phyloP scores from a whole-genome alignment of 2,113 vertebrate genomes.

The Serinus canaria region DNA sequence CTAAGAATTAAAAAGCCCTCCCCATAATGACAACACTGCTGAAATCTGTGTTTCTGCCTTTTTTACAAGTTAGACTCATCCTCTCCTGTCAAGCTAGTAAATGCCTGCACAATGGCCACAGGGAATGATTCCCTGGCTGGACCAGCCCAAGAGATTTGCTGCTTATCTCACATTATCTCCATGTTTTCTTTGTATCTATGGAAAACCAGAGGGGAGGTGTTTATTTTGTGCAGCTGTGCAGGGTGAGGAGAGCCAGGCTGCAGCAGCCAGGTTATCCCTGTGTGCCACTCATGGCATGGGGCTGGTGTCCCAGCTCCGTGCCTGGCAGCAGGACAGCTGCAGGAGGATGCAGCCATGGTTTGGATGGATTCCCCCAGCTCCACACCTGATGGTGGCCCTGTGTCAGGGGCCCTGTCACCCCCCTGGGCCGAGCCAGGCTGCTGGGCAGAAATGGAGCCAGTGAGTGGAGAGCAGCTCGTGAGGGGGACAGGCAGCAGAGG shows the following conservation, averaged over 20 bases:
- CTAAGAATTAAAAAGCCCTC: background rate
- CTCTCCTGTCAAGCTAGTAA: background rate
- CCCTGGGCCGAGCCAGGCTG: background rate
- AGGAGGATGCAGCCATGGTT: background rate
- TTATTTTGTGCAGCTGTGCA: background rate
- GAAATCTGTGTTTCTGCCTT: background rate
- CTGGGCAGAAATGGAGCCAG: background rate
- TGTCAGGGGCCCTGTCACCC: background rate
- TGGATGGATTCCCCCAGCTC: rapidly evolving
- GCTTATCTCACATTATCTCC: background rate
- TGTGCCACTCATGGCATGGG: rapidly evolving
- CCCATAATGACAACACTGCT: background rate
- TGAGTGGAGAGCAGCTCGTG: background rate
- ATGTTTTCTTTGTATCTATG: background rate
- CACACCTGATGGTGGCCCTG: background rate
- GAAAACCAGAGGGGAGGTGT: background rate
- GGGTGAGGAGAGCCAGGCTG: background rate
- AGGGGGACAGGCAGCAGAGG: background rate
- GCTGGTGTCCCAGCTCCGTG: rapidly evolving
- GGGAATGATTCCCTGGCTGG: background rate
- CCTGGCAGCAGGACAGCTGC: background rate
- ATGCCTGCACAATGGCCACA: background rate
- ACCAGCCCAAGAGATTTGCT: background rate
- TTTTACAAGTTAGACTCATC: background rate
- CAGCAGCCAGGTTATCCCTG: background rate